Base-by-base conservation (phyloP, 2,888 invertebrate genomes). In the Sceliomorpha sp. region DNA sequence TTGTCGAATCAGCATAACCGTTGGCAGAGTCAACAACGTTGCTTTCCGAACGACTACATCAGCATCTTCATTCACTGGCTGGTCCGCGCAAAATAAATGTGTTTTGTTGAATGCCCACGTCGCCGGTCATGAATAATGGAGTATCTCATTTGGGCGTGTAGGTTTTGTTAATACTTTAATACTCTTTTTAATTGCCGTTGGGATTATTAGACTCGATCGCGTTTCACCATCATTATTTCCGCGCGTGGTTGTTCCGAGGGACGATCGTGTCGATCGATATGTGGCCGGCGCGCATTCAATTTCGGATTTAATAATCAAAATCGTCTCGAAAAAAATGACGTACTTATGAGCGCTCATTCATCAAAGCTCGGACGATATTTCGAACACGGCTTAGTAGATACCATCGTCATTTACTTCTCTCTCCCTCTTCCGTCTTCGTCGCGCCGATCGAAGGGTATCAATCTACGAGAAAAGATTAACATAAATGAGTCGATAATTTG, bases 281-380 rank as follows among this genome's bases (percentile, higher is more conserved):
- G 51, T 37, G n/a, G 32, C 39, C 37, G 20, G 42, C 45, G 72
- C 73, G 67, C 78, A 79, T 82, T 84, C 81, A 82, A 84, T 84
- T 83, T 83, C 72, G 76, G 75, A 77, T 75, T 84, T 80, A 80
- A 82, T 84, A 81, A 84, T 80, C 77, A 20, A 20, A 20, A 63
- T 47, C 67, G 63, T 29, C 44, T 8, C n/a, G 60, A 20, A 75
- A 82, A 67, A 79, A 78, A 80, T 76, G 79, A 72, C 74, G 73
- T 70, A 44, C 71, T 76, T 74, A 78, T 81, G 79, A 59, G 72
- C 64, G 70, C 70, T 76, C 80, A 82, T 83, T 83, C 81, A 82
- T 85, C 84, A 82, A 76, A 51, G 56, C 60, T 69, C 78, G 78
- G 77, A 77, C 83, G 82, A 84, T 82, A 83, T 80, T 79, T 79